Base-by-base conservation (phyloP, 2,113 vertebrate species). In the Apaloderma vittatum region DNA sequence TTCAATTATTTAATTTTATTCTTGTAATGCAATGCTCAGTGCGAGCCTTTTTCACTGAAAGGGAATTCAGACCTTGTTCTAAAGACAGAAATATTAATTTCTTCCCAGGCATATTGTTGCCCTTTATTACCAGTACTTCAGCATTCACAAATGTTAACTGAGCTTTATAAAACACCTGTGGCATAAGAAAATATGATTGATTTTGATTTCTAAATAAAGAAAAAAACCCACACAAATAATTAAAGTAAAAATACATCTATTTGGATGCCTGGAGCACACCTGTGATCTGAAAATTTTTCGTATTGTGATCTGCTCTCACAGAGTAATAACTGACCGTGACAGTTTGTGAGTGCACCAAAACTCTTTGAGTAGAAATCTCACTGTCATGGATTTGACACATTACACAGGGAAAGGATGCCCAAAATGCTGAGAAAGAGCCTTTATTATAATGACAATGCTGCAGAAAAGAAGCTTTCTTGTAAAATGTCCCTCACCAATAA, bases 401-500 rank as follows among this genome's bases (percentile, higher is more conserved):
- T 27, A 32, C 22, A n/a, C 11, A 67, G 52, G 16, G 11, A 10
- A 12, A 66, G 5, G 37, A 78, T 24, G 30, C 9, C 43, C 13
- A 82, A 82, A n/a, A 43, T 27, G 22, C 57, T 81, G 43, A 29
- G 17, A 34, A 70, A 65, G 34, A 78, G 12, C 26, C 36, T 62
- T 78, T 27, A n/a, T 16, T 9, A 15, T 18, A 5, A 27, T 24
- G 40, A 27, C 2, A 18, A 10, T 15, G 0, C 0, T 46, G 30
- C 46, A 77, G 73, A 48, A 77, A 73, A 61, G 40, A 36, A 75
- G 15, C 5, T 10, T 22, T 37, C 15, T 10, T 71, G 8, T 66
- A 30, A 21, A 49, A 81, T 49, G 9, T 37, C 37, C 11, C 8
- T 58, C 11, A 30, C 32, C 23, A 16, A 4, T 40, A 23, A 45